These are phyloP conservation scores for Sus cebifrons DNA, from an alignment of 2,797 vertebrate species.

Conservation along the genomic window DNA sequence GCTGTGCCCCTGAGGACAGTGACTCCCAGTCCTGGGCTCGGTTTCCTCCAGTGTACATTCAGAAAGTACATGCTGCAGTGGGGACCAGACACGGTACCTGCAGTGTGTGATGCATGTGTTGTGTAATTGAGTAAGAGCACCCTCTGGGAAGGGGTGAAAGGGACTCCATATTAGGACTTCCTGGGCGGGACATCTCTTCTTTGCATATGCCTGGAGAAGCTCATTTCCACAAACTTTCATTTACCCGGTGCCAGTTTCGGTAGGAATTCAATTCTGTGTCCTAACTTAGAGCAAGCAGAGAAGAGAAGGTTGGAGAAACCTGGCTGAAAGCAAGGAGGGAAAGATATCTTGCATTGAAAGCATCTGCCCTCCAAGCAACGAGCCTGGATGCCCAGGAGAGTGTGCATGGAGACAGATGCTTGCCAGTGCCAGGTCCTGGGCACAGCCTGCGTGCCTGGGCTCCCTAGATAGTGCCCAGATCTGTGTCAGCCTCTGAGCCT, in stretches of 20 bases:
- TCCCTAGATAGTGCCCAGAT: background rate
- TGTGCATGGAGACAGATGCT: rapidly evolving
- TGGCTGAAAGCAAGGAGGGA: background rate
- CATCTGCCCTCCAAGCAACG: background rate
- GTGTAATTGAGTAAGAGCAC: background rate
- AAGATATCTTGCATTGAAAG: background rate
- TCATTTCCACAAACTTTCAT: background rate
- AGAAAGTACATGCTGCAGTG: background rate
- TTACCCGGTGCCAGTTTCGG: background rate
- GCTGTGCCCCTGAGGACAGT: background rate
- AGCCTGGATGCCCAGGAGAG: background rate
- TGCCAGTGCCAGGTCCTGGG: background rate
- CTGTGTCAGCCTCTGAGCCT: background rate
- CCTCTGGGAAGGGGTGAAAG: background rate
- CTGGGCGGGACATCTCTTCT: background rate
- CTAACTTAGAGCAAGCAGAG: background rate
- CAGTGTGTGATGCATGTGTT: background rate
- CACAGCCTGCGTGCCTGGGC: background rate
- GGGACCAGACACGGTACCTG: background rate
- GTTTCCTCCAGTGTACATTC: background rate
- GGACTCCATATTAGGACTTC: background rate
- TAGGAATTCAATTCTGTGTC: background rate
- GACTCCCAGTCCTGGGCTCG: background rate
- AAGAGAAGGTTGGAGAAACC: background rate
- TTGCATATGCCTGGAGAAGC: background rate